Conservation (phyloP, 1,140 invertebrate genomes). For the Rhopalosiphum maidis region DNA sequence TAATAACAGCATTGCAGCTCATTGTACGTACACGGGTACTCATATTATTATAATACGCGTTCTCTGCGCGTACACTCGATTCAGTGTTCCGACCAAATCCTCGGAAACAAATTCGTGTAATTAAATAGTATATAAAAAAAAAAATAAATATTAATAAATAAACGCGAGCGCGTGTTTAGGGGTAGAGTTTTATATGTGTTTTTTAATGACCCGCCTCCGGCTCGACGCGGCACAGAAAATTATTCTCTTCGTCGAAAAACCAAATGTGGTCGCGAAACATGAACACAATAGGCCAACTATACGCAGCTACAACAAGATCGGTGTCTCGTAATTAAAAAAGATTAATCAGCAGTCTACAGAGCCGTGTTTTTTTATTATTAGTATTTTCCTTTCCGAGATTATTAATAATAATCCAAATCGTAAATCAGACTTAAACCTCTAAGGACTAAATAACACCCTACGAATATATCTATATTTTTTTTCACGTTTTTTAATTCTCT, state of each 20-base stretch:
- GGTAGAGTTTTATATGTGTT: slow-evolving; percentile 18
- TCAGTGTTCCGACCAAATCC: neutral
- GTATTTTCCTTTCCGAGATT: slow-evolving; percentile 46
- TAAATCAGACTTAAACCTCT: slow-evolving; percentile 55
- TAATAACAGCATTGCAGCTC: neutral
- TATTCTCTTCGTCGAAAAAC: slow-evolving; percentile 25
- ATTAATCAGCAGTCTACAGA: slow-evolving; percentile 54
- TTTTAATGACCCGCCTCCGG: slow-evolving; percentile 55
- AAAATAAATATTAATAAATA: neutral
- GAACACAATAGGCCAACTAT: neutral
- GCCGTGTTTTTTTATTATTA: neutral
- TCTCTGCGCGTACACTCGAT: neutral
- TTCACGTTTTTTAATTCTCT: slow-evolving; percentile 39
- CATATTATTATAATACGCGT: neutral
- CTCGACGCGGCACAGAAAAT: neutral
- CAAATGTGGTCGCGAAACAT: slow-evolving; percentile 53
- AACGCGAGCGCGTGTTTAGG: neutral
- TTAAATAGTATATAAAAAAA: slow-evolving; percentile 44
- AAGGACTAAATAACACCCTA: slow-evolving; percentile 55
- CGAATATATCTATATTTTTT: slow-evolving; percentile 39
- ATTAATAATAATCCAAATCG: slow-evolving; percentile 57
- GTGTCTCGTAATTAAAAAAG: slow-evolving; percentile 57
- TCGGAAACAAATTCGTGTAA: slow-evolving; percentile 50
- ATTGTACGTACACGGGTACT: neutral
- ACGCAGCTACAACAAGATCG: slow-evolving; percentile 36